These are phyloP conservation scores for Telmatochromis brichardi DNA, from an alignment of 2,113 vertebrate species.

Conservation along the genomic window DNA sequence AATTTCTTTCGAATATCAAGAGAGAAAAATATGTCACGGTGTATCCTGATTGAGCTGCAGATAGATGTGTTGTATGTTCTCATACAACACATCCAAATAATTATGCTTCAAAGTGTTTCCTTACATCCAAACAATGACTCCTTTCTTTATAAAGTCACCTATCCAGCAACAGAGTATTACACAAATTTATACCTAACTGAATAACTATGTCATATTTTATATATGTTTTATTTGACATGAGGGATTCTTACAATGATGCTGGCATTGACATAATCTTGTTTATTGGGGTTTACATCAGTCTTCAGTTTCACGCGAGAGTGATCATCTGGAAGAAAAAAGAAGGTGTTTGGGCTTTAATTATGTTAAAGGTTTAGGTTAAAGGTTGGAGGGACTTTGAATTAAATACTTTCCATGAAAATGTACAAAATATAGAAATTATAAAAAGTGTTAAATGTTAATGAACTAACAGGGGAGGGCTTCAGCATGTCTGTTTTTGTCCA, in stretches of 20 bases:
- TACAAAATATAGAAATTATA: not conserved
- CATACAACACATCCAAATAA: not conserved
- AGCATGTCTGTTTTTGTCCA: conserved; percentile 86
- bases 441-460: not conserved
- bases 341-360: not conserved
- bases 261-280: conserved; percentile 95
- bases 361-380: not conserved
- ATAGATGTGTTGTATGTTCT: not conserved
- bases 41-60: not conserved
- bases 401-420: not conserved
- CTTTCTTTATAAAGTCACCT: not conserved
- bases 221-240: not conserved
- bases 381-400: not conserved
- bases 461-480: conserved; percentile 90
- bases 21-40: not conserved
- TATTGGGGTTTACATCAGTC: conserved; percentile 78
- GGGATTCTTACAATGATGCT: conserved; percentile 84
- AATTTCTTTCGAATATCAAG: not conserved
- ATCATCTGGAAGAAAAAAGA: conserved; percentile 75
- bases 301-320: conserved; percentile 94
- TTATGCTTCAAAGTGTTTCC: not conserved
- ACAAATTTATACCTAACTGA: not conserved
- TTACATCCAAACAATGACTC: not conserved
- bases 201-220: not conserved
- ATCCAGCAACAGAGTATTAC: not conserved